Base-by-base conservation (phyloP, 2,113 vertebrate genomes). In the Paedocypris sp. region DNA sequence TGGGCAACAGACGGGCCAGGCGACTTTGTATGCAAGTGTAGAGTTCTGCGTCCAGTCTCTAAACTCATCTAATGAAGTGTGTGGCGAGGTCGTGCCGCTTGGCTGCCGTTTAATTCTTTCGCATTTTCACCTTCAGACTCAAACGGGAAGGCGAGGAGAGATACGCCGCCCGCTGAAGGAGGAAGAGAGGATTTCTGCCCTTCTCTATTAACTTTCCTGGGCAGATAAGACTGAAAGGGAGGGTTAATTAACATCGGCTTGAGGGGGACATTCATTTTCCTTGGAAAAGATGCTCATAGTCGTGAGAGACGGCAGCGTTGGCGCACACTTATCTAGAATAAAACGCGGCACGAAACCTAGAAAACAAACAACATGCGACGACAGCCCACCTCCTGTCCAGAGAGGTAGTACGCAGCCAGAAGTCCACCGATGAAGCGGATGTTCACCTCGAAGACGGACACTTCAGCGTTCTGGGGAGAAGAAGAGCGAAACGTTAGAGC, bases 361-460 rank as follows among this genome's bases (percentile, higher is more conserved):
- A 23, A 20, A 41, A 22, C 13, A 28, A 26, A 18, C 10, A 48
- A 19, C 2, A 28, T 64, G 50, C 32, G 10, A 20, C 43, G 6
- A 31, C 11, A 10, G 69, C 85, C 89, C 75, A 96, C 94, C 88
- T 96, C 91, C 72, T 96, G 91, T 79, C 92, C 93, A 25, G 94
- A 98, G 63, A 98, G 89, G 74, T 98, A 98, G 71, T 91, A 95
- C 0, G 94, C 91, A 22, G 94, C 89, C 68, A 98, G 81, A 9
- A 98, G 83, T 50, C 94, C 94, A 1, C 94, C 94, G 16, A 97
- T 95, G 80, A 98, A 98, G 10, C 94, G 90, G 64, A 98, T 98
- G 73, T 98, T 98, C 74, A 98, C 94, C 77, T 98, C 94, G 81
- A 98, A 98, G 70, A 98, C 94, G 5, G 94, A 98, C 3, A 98